Conservation (phyloP, 2,888 invertebrate genomes). For the Iselma pallidipennis region DNA sequence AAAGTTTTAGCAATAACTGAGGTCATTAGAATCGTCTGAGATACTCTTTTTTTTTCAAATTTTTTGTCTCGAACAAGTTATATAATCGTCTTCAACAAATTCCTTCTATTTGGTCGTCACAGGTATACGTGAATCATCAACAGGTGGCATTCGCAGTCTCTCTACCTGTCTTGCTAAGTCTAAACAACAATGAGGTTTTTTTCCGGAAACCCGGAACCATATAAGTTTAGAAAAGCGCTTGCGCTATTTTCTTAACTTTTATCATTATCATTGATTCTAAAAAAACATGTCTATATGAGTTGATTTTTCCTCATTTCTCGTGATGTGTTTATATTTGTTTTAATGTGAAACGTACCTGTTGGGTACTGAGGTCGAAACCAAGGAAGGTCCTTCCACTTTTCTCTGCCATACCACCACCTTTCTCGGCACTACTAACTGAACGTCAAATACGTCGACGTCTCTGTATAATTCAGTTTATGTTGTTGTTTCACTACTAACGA, state of each 20-base stretch:
- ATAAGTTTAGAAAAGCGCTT: background rate
- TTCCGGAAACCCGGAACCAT: background rate
- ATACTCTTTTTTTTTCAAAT: no score
- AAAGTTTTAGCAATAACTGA: no score
- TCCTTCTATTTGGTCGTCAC: background rate
- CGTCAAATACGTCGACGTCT: background rate
- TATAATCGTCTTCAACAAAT: background rate
- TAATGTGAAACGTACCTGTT: constrained; percentile 73
- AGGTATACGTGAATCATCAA: constrained; percentile 31
- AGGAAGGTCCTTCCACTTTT: constrained; percentile 62
- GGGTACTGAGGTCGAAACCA: constrained; percentile 86
- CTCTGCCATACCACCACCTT: constrained; percentile 3
- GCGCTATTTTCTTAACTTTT: background rate
- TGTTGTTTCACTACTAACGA: constrained; percentile 2
- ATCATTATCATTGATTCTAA: background rate
- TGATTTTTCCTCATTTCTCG: no score
- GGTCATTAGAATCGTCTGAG: no score
- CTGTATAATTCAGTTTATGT: no score
- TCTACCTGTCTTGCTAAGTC: background rate
- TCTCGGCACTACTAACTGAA: background rate
- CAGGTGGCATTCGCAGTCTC: constrained; percentile 35
- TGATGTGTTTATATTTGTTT: background rate
- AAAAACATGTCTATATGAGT: background rate
- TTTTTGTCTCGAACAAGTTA: constrained; percentile 5
- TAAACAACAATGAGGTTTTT: background rate